Conservation (phyloP, 2,113 vertebrate species). For the Podarcis cretensis region DNA sequence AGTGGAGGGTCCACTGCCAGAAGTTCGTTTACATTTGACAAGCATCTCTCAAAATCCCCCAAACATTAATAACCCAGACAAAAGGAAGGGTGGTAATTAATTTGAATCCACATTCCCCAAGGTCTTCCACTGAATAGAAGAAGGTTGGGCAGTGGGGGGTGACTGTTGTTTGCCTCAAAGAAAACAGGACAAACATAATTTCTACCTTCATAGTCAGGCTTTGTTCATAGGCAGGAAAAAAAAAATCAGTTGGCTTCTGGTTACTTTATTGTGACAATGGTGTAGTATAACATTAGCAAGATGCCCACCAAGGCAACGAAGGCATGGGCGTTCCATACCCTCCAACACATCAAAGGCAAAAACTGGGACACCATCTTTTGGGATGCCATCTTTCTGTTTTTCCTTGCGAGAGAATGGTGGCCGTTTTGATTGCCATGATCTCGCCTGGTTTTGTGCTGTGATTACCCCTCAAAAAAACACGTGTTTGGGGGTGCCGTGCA, state of each 20-base stretch:
- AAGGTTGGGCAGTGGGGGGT: not conserved
- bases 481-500: no score
- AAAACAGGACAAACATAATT: not conserved
- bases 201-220: not conserved
- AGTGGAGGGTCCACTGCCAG: not conserved
- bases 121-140: not conserved
- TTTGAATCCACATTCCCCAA: not conserved
- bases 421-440: no score
- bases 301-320: no score
- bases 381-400: no score
- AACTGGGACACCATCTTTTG: no score
- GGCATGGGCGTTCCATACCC: no score
- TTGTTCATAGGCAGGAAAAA: not conserved
- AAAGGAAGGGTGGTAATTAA: conserved; percentile 13
- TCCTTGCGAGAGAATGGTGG: no score
- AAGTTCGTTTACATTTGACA: conserved; percentile 16
- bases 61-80: not conserved
- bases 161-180: not conserved
- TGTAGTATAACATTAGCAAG: not conserved
- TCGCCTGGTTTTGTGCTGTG: no score
- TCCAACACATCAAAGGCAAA: no score
- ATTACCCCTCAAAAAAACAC: no score
- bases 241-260: not conserved
- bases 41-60: not conserved
- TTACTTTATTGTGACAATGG: not conserved